phyloP scores from a whole-genome alignment of 2,888 invertebrate species.

The Aelia acuminata region DNA sequence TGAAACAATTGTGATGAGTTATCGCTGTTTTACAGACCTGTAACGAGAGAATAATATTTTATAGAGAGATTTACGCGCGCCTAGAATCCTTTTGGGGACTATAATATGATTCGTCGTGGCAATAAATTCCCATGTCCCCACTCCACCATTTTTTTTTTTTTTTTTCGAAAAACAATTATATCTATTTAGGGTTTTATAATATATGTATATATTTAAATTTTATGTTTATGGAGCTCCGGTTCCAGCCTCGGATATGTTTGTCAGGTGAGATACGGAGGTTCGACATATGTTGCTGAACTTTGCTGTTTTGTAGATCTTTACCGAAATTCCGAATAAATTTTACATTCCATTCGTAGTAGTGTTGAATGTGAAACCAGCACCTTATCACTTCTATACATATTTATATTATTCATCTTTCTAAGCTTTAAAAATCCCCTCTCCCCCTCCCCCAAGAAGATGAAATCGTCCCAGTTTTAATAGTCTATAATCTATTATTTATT shows the following conservation, averaged over 20 bases:
- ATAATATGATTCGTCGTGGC: conserved; percentile 47
- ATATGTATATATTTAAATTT: conserved; percentile 55
- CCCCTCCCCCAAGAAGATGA: not conserved
- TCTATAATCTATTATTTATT: conserved; percentile 40
- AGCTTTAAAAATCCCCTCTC: conserved; percentile 23
- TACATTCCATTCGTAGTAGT: conserved; percentile 57
- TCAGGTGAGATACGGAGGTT: not conserved
- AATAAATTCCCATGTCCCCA: conserved; percentile 51
- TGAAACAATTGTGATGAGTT: conserved; percentile 30
- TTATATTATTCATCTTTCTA: conserved; percentile 17
- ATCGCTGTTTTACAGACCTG: conserved; percentile 24
- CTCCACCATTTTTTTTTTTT: not conserved
- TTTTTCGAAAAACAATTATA: conserved; percentile 53
- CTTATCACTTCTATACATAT: conserved; percentile 18
- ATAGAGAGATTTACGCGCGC: not conserved
- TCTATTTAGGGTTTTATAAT: conserved; percentile 56
- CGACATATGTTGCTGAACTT: not conserved
- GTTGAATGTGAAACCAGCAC: conserved; percentile 48
- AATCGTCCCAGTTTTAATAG: conserved; percentile 45
- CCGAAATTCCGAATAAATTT: not conserved
- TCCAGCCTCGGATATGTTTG: conserved; percentile 14
- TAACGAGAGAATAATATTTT: conserved; percentile 29
- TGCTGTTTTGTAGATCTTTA: not conserved
- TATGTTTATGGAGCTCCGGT: conserved; percentile 50
- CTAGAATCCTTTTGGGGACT: conserved; percentile 19